These are phyloP conservation scores for Motacilla tschutschensis DNA, from an alignment of 2,113 vertebrate species.

Conservation along the genomic window DNA sequence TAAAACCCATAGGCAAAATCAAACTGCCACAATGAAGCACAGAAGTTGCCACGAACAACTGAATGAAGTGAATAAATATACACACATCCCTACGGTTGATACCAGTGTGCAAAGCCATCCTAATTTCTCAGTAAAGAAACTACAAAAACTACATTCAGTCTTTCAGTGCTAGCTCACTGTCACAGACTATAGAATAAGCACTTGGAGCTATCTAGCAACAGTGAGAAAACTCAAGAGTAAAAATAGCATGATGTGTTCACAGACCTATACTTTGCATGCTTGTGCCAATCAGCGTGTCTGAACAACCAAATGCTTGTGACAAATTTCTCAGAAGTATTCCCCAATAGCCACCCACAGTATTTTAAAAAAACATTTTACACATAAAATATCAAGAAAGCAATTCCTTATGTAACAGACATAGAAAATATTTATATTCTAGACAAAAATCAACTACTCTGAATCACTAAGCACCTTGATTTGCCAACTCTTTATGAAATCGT, in stretches of 20 bases:
- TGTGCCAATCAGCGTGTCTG: neutral
- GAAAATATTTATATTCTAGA: neutral
- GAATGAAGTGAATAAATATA: neutral
- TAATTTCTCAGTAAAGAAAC: neutral
- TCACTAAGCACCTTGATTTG: neutral
- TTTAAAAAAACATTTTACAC: neutral
- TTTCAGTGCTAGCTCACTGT: neutral
- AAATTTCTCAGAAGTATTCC: neutral
- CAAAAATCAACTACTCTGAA: neutral
- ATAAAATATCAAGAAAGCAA: neutral
- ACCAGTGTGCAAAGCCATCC: neutral
- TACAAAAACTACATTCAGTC: neutral
- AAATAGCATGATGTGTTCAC: neutral
- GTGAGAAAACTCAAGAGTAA: neutral
- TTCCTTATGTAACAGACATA: neutral
- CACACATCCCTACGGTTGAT: too few relatives aligned
- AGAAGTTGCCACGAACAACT: neutral
- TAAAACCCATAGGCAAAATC: neutral
- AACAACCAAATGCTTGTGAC: neutral
- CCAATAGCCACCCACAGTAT: neutral
- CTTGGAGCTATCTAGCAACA: neutral
- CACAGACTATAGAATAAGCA: accelerated
- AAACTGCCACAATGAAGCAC: neutral
- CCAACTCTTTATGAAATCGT: neutral
- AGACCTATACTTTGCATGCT: neutral